Conservation (phyloP, 2,888 invertebrate species). For the Coleophora flavipennella region DNA sequence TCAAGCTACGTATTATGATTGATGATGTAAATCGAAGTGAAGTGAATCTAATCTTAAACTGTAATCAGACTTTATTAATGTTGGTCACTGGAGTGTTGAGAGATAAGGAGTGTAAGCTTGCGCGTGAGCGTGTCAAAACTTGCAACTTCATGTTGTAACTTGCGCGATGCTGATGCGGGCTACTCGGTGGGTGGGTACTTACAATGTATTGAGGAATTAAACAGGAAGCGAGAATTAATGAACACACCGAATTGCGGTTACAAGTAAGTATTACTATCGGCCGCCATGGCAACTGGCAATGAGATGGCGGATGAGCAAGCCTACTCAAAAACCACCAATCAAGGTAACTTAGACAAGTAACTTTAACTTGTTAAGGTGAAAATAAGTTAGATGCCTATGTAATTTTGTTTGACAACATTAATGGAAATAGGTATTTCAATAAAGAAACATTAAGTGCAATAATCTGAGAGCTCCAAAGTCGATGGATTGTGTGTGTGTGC, state of each 20-base stretch:
- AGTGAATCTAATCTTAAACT: neutral
- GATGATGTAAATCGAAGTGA: neutral
- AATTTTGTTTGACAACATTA: too few species aligned
- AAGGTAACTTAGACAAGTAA: too few species aligned
- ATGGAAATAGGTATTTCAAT: constrained; percentile 10
- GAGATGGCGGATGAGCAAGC: too few species aligned
- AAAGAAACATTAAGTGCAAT: constrained; percentile 3
- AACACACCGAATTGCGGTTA: neutral
- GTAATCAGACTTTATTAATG: constrained; percentile 3
- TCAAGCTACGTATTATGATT: neutral
- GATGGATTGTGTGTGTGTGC: constrained; percentile 25
- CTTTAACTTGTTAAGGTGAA: too few species aligned
- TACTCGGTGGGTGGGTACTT: too few species aligned
- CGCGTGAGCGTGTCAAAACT: constrained; percentile 22
- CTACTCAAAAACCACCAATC: too few species aligned
- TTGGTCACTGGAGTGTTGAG: neutral
- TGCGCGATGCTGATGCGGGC: constrained; percentile 24
- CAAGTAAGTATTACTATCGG: too few species aligned
- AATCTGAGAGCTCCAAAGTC: constrained; percentile 19
- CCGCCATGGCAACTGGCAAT: too few species aligned
- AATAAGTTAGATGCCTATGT: neutral
- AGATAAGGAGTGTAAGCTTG: constrained; percentile 3
- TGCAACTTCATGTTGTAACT: constrained; percentile 31
- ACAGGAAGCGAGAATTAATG: constrained; percentile 4
- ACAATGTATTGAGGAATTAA: too few species aligned